These are phyloP conservation scores for Vanessa cardui DNA, from an alignment of 2,888 invertebrate species.

Conservation along the genomic window DNA sequence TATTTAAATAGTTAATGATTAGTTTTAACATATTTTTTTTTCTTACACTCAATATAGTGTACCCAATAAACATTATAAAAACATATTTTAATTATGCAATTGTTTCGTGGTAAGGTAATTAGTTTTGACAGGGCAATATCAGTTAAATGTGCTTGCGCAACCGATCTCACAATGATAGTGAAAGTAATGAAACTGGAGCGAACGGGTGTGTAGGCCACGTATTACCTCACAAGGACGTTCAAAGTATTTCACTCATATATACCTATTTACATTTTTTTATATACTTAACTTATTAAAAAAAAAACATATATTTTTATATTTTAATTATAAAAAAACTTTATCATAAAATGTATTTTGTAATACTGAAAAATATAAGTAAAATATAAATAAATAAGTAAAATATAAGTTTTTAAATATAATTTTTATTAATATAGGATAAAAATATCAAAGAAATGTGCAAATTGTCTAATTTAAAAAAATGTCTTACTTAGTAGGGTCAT, in stretches of 20 bases:
- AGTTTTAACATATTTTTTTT: too few relatives aligned
- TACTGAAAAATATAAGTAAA: too few relatives aligned
- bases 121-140: slow-evolving; percentile 47
- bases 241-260: slow-evolving; percentile 48
- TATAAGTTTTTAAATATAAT: too few relatives aligned
- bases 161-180: slow-evolving; percentile 73
- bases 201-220: slow-evolving; percentile 61
- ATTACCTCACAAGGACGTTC: slow-evolving; percentile 75
- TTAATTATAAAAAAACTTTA: background rate
- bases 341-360: too few relatives aligned
- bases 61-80: background rate
- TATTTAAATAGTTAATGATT: too few relatives aligned
- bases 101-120: slow-evolving; percentile 35
- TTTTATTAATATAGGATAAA: too few relatives aligned
- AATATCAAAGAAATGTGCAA: too few relatives aligned
- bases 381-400: too few relatives aligned
- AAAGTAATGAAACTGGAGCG: slow-evolving; percentile 77
- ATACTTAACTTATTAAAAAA: background rate
- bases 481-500: too few relatives aligned
- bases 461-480: too few relatives aligned
- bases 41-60: too few relatives aligned
- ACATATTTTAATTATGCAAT: slow-evolving; percentile 23
- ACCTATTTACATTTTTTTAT: slow-evolving; percentile 11
- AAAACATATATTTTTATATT: background rate
- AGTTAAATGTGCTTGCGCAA: slow-evolving; percentile 64